Conservation (phyloP, 1,140 invertebrate genomes). For the Carposina sasakii region DNA sequence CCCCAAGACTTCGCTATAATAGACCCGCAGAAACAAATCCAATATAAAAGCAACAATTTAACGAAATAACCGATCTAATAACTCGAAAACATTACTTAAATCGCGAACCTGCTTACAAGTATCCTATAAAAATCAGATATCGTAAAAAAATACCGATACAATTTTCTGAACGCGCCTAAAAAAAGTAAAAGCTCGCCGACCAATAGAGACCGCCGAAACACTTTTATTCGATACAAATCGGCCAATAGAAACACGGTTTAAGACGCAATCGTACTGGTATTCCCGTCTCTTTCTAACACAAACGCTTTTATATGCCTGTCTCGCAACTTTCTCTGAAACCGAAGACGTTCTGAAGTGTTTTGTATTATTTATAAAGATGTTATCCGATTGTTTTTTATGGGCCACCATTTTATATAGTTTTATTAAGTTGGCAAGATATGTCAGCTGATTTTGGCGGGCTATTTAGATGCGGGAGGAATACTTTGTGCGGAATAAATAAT, state of each 20-base stretch:
- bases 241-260: constrained; percentile 45
- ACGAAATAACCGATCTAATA: constrained; percentile 19
- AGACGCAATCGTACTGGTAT: constrained; percentile 35
- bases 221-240: constrained; percentile 56
- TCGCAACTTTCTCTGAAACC: too few species aligned
- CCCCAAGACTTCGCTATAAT: too few species aligned
- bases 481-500: too few species aligned
- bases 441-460: constrained; percentile 25
- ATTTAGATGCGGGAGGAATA: too few species aligned
- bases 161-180: constrained; percentile 31
- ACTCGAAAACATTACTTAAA: constrained; percentile 42
- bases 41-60: too few species aligned
- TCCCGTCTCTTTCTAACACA: constrained; percentile 35
- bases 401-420: constrained; percentile 35
- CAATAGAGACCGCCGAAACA: constrained; percentile 39
- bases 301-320: too few species aligned
- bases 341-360: too few species aligned
- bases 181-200: constrained; percentile 35
- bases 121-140: constrained; percentile 53
- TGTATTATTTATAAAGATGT: constrained; percentile 16
- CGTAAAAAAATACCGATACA: constrained; percentile 45
- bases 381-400: constrained; percentile 29
- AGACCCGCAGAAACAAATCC: too few species aligned
- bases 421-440: constrained; percentile 29
- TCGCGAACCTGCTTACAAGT: constrained; percentile 44